A percentile compares a stretch with the other conserved stretches of the same genome.
Evolutionary conservation across 2,113 vertebrate genomes (phyloP).

Genomic region (Atrichornis clamosus): DNA sequence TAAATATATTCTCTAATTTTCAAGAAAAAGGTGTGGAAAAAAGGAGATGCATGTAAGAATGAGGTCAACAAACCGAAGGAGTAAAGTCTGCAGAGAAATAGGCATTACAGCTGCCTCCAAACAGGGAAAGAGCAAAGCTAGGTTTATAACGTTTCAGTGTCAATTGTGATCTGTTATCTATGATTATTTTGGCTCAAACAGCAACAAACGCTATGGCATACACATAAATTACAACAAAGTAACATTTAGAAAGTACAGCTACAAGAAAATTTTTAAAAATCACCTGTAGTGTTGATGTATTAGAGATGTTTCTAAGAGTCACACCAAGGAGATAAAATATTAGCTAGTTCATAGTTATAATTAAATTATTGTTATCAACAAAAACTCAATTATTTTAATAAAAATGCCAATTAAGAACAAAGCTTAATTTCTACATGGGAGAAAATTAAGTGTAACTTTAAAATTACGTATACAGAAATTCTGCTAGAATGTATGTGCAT

Average conservation of each 20-base stretch:
- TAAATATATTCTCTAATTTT: not conserved
- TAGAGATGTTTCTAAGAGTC: not conserved
- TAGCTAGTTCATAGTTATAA: not conserved
- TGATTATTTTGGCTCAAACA: not conserved
- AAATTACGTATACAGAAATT: not conserved
- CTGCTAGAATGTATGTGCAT: not conserved
- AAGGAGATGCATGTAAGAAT: not conserved
- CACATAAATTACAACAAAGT: not conserved
- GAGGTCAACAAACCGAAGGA: not conserved
- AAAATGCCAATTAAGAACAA: not conserved
- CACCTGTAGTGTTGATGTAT: accelerated
- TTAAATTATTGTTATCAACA: not conserved
- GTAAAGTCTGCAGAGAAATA: not conserved
- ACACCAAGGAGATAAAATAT: not conserved
- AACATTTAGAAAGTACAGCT: not conserved
- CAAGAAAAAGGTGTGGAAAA: not conserved
- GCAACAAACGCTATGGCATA: not conserved
- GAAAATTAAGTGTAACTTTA: not conserved
- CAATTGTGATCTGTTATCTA: not conserved
- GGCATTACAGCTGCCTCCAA: not conserved
- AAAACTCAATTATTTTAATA: not conserved
- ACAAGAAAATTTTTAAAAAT: not conserved
- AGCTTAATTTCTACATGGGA: not conserved
- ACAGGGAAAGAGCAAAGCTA: not conserved
- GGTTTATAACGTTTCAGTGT: not conserved